Evolutionary conservation across 2,888 invertebrate genomes (phyloP), one percentile per base, ranked within the genome.

Genomic region (Cheilosia pagana): DNA sequence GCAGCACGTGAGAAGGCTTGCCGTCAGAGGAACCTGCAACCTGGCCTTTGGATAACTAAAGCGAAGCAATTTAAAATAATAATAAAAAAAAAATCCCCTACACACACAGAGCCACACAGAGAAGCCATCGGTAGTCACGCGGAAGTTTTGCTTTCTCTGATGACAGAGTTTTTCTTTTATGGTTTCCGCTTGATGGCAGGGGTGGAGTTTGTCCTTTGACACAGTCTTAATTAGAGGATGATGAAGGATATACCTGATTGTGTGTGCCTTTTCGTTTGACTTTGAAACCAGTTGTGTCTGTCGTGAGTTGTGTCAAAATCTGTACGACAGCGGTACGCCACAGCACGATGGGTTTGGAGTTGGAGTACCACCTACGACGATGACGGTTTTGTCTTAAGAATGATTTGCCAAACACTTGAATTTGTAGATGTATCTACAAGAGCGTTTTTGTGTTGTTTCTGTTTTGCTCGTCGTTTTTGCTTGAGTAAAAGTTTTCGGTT

Each of bases 81-180:
- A 39, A 28, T 5, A 53, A 14, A 62, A 23, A 16, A 55, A 43
- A 45, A 45, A 45, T 3, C 0, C 10, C 35, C n/a, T n/a, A 35
- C 35, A 35, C 12, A 35, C 35, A 35, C 28, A 28, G 28, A 8
- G 28, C 28, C 28, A 50, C 55, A 57, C 75, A 63, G 16, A 63
- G 16, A 39, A 57, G 48, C 48, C 68, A 68, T 75, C 41, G 68
- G 74, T 75, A 75, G 62, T 57, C 62, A 75, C 68, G 62, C 75
- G 81, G 75, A 81, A 75, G 75, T 57, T 75, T 41, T 35, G 6
- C 21, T 45, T 55, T 45, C 31, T 25, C 63, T 25, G 57, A 35
- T 41, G 50, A 41, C 65, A 45, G 21, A 60, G 35, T 59, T 71
- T 63, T 55, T 23, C 43, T 71, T 71, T 41, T 31, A 70, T 28